These are phyloP conservation scores for Gasteruption jaculator DNA, from an alignment of 2,888 invertebrate species.

Conservation along the genomic window DNA sequence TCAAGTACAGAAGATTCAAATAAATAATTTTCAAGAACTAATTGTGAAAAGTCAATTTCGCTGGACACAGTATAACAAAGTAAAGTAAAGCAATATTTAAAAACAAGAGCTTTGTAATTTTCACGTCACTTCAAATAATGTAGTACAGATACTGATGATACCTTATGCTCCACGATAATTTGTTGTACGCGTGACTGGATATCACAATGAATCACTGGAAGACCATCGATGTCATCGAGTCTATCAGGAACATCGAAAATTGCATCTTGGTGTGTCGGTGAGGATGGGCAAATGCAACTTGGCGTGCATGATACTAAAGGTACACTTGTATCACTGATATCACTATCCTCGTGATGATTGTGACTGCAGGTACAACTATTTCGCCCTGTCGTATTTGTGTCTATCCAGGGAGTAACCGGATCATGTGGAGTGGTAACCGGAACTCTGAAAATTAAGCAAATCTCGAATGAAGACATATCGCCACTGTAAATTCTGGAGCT, in stretches of 20 bases:
- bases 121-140: too few relatives aligned
- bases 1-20: not conserved
- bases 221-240: constrained; percentile 68
- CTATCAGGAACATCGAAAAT: constrained; percentile 43
- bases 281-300: constrained; percentile 58
- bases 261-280: constrained; percentile 53
- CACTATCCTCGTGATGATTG: constrained; percentile 41
- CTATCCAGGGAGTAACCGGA: constrained; percentile 32
- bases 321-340: constrained; percentile 43
- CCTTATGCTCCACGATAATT: constrained; percentile 77
- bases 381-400: constrained; percentile 26
- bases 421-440: constrained; percentile 30
- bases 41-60: too few relatives aligned
- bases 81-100: too few relatives aligned
- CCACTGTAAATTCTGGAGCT: too few relatives aligned
- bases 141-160: too few relatives aligned
- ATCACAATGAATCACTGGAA: constrained; percentile 67
- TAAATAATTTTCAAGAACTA: too few relatives aligned
- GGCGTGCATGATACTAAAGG: constrained; percentile 58
- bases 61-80: too few relatives aligned
- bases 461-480: too few relatives aligned
- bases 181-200: constrained; percentile 75
- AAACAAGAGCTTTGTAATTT: too few relatives aligned
- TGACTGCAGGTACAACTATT: constrained; percentile 35
- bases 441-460: constrained; percentile 25